Percentiles rank a stretch among this genome's conserved stretches.
Evolutionary conservation across 2,113 vertebrate genomes (phyloP).

Genomic region (Hemibagrus wyckioides): DNA sequence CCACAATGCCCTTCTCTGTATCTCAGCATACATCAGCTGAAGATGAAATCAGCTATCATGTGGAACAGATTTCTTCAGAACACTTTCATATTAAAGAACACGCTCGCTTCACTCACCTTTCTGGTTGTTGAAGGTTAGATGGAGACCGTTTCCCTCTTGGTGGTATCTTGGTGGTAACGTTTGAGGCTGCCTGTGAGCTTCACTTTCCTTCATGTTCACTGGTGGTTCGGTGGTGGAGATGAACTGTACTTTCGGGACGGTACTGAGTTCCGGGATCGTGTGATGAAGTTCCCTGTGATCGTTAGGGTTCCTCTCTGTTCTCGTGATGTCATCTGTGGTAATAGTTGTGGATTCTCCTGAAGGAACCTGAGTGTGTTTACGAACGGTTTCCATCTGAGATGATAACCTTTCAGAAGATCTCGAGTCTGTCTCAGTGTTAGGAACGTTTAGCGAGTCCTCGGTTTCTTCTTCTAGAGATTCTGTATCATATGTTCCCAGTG

Average conservation of each 20-base stretch:
- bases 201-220: constrained; percentile 63
- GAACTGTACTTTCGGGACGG: constrained; percentile 62
- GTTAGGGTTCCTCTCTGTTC: neutral
- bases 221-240: constrained; percentile 67
- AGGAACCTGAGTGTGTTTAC: constrained; percentile 35
- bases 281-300: neutral
- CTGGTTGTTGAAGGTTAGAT: constrained; percentile 54
- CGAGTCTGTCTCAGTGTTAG: constrained; percentile 41
- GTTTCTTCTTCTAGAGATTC: constrained; percentile 45
- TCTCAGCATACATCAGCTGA: neutral
- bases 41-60: neutral
- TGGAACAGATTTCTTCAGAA: neutral
- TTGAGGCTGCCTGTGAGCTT: constrained; percentile 61
- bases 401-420: constrained; percentile 40
- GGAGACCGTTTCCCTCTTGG: constrained; percentile 61
- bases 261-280: constrained; percentile 29
- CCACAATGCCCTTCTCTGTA: neutral
- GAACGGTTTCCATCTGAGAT: constrained; percentile 43
- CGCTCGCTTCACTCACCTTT: constrained; percentile 19
- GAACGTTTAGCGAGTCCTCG: constrained; percentile 30
- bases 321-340: constrained; percentile 38
- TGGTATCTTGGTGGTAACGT: too few relatives aligned
- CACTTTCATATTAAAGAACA: neutral
- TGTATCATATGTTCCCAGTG: constrained; percentile 43
- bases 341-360: constrained; percentile 36